phyloP scores from a whole-genome alignment of 2,888 invertebrate genomes.

The Brachypalpus laphriformis region DNA sequence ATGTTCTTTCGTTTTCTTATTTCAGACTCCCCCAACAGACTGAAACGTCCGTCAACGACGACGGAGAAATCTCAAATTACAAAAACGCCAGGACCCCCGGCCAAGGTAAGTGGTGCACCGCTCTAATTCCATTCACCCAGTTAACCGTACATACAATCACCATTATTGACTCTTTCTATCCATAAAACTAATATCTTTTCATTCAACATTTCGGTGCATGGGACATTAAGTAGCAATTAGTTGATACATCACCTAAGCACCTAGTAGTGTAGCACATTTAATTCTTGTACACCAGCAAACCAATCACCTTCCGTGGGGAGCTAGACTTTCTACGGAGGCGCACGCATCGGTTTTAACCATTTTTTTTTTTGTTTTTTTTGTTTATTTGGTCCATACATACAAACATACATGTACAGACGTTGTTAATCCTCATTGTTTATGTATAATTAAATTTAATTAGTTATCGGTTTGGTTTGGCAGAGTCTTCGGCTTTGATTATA shows the following conservation, averaged over 20 bases:
- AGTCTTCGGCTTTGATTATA: conserved; percentile 33
- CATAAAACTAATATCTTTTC: conserved; percentile 24
- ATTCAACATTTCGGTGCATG: conserved; percentile 43
- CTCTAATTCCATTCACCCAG: not conserved
- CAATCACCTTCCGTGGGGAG: not conserved
- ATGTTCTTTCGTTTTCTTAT: conserved; percentile 38
- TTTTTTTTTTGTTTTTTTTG: conserved; percentile 14
- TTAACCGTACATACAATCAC: not conserved
- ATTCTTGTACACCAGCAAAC: conserved; percentile 28
- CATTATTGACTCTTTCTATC: not conserved
- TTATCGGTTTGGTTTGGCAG: conserved; percentile 42
- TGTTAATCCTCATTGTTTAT: conserved; percentile 66
- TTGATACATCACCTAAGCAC: conserved; percentile 23
- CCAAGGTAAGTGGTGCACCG: conserved; percentile 77
- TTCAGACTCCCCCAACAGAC: conserved; percentile 79
- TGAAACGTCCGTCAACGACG: conserved; percentile 78
- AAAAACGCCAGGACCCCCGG: conserved; percentile 78
- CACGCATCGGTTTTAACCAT: conserved; percentile 37
- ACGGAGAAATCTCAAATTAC: conserved; percentile 78
- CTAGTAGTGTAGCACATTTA: conserved; percentile 45
- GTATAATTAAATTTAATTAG: conserved; percentile 72
- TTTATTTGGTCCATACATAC: conserved; percentile 20
- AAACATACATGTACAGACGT: conserved; percentile 5
- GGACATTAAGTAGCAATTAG: conserved; percentile 34
- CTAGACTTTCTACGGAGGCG: conserved; percentile 34